Conservation (phyloP, 2,113 vertebrate species). For the Platysternon megacephalum region DNA sequence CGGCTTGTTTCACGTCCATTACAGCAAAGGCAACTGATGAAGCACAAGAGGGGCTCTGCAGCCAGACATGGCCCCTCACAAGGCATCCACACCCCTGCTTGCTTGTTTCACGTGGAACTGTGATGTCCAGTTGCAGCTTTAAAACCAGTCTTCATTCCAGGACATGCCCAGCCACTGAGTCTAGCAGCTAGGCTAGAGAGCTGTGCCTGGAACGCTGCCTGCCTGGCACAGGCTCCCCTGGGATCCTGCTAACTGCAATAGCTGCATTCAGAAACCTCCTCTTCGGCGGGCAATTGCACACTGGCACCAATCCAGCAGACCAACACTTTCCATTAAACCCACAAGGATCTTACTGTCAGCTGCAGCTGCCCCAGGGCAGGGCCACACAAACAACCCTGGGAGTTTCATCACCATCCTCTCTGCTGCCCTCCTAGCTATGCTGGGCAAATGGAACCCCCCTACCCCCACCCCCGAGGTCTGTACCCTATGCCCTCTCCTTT, state of each 20-base stretch:
- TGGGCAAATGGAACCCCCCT: background rate
- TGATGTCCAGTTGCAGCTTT: background rate
- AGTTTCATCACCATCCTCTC: background rate
- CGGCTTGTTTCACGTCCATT: background rate
- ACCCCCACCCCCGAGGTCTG: background rate
- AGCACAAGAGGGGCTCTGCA: background rate
- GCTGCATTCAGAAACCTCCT: background rate
- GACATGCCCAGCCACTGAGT: background rate
- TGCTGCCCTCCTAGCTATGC: background rate
- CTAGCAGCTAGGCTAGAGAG: too few species aligned
- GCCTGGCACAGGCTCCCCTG: background rate
- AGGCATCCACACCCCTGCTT: background rate
- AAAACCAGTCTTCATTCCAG: background rate
- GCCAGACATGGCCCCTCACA: accelerated
- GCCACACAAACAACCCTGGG: background rate
- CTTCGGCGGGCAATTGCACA: background rate
- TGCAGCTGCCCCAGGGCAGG: background rate
- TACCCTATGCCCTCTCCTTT: background rate
- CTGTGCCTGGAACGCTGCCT: too few species aligned
- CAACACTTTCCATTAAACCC: background rate
- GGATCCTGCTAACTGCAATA: background rate
- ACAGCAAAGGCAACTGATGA: background rate
- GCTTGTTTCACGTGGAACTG: background rate
- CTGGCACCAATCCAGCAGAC: background rate
- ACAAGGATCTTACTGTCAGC: background rate